Conservation (phyloP, 2,797 vertebrate genomes). For the Oreochromis mossambicus region DNA sequence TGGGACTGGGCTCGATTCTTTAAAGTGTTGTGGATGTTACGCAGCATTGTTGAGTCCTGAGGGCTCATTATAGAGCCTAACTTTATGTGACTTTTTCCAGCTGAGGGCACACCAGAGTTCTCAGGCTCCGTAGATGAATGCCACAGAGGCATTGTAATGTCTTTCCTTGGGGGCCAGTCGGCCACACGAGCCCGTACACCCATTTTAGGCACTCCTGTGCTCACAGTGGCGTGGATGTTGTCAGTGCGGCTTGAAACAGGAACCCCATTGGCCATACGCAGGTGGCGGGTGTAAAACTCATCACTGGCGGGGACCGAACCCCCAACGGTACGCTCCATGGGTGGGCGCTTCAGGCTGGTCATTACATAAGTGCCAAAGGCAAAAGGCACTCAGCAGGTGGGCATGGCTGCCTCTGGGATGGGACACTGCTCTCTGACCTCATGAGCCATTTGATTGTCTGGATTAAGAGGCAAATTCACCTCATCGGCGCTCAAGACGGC, state of each 20-base stretch:
- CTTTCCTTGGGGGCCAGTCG: slow-evolving; percentile 95
- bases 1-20: slow-evolving; percentile 83
- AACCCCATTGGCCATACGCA: slow-evolving; percentile 88
- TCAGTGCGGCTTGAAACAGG: slow-evolving; percentile 79
- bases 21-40: slow-evolving; percentile 91
- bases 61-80: slow-evolving; percentile 84
- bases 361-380: slow-evolving; percentile 78
- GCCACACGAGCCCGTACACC: slow-evolving; percentile 95
- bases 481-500: slow-evolving; percentile 41
- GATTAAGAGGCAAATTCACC: slow-evolving; percentile 3
- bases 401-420: slow-evolving; percentile 55
- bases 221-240: slow-evolving; percentile 81
- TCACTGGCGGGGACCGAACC: slow-evolving; percentile 86
- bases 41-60: slow-evolving; percentile 91
- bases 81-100: slow-evolving; percentile 85
- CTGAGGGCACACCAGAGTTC: slow-evolving; percentile 38
- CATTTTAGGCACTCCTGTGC: slow-evolving; percentile 94
- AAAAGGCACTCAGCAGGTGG: slow-evolving; percentile 74
- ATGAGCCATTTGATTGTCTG: slow-evolving; percentile 51
- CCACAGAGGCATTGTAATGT: slow-evolving; percentile 64
- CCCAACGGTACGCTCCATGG: slow-evolving; percentile 88
- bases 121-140: slow-evolving; percentile 56
- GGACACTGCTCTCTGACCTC: slow-evolving; percentile 39
- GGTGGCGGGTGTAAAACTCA: slow-evolving; percentile 91
- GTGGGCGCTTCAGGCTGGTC: slow-evolving; percentile 91